A percentile compares a stretch with the other conserved stretches of the same genome.
These are phyloP conservation scores for Epistrophella euchroma DNA, from an alignment of 2,888 invertebrate genomes.

Conservation along the genomic window DNA sequence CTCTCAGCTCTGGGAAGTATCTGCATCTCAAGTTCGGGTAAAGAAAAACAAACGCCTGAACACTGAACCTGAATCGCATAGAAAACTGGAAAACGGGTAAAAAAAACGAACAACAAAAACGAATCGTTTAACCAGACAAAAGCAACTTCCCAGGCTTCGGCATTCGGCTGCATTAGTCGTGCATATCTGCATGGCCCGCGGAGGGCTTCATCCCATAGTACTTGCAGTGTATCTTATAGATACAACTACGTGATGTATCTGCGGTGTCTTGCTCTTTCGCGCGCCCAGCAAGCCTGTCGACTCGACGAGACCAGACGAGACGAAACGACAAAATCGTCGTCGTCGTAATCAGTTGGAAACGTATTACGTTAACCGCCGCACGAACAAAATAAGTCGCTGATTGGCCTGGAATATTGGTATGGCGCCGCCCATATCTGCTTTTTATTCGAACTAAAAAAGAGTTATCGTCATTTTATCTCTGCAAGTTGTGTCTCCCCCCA, in stretches of 20 bases:
- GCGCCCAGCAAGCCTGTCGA: conserved; percentile 71
- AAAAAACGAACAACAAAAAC: conserved; percentile 43
- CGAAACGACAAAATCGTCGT: conserved; percentile 49
- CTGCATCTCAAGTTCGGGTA: conserved; percentile 73
- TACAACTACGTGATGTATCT: conserved; percentile 72
- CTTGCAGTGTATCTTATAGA: conserved; percentile 68
- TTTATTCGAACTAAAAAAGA: conserved; percentile 76
- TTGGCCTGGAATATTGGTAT: conserved; percentile 81
- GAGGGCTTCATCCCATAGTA: conserved; percentile 55
- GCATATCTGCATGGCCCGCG: conserved; percentile 61
- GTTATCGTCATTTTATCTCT: conserved; percentile 75
- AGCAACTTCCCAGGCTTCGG: conserved; percentile 72
- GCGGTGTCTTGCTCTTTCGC: conserved; percentile 75
- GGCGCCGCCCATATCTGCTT: conserved; percentile 84
- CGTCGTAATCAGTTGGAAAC: conserved; percentile 75
- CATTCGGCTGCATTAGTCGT: conserved; percentile 57
- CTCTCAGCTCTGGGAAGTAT: conserved; percentile 57
- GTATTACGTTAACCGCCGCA: conserved; percentile 74
- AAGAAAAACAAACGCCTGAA: conserved; percentile 60
- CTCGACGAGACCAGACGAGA: background rate
- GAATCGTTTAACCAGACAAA: conserved; percentile 74
- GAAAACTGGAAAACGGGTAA: conserved; percentile 35
- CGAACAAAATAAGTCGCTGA: conserved; percentile 78
- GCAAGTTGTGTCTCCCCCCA: conserved; percentile 66
- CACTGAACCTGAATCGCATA: conserved; percentile 16